Evolutionary conservation across 1,140 invertebrate genomes (phyloP), one percentile per base, ranked within the genome.

Genomic region (Oncopeltus fasciatus): DNA sequence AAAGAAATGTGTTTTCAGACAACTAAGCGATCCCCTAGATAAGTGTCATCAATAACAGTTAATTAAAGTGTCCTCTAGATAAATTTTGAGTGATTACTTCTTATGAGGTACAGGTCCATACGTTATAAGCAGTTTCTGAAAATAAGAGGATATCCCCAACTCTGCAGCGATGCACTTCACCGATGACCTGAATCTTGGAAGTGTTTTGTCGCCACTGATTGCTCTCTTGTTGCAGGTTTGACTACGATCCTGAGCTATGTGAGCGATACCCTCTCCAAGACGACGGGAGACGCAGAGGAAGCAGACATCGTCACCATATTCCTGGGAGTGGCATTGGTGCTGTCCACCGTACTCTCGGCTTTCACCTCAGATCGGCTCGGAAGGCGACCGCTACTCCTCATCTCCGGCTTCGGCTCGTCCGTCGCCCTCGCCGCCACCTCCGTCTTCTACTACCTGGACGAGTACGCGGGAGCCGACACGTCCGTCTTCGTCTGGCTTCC

Each of bases 361-460:
- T 64, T 72, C 31, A 57, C 73, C 2, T 70, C 71, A 12, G 72
- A 74, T 53, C 64, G 66, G 56, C 59, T 68, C 14, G 73, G 72
- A 11, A 61, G 79, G 63, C 69, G 74, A 43, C 71, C 73, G 53
- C 67, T 81, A 8, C 68, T 80, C 0, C 64, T 77, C 1, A 62
- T 74, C 9, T 74, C 73, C 0, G 65, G 68, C 2, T 18, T 59
- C 0, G 65, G 60, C 1, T 53, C 59, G 0, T 29, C 29, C 63
- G 0, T 67, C 24, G 27, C 59, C 59, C 11, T 57, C 5, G 47
- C 60, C 12, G 38, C 65, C 1, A 62, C 60, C 1, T 60, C 60
- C 2, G 16, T 64, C 3, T 64, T 47, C 33, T 66, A 47, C 60
- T 62, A 26, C 59, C 14, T 66, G 1, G 57, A 57, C 21, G 27